These are phyloP conservation scores for Papilio elwesi DNA, from an alignment of 2,888 invertebrate genomes.

Conservation along the genomic window DNA sequence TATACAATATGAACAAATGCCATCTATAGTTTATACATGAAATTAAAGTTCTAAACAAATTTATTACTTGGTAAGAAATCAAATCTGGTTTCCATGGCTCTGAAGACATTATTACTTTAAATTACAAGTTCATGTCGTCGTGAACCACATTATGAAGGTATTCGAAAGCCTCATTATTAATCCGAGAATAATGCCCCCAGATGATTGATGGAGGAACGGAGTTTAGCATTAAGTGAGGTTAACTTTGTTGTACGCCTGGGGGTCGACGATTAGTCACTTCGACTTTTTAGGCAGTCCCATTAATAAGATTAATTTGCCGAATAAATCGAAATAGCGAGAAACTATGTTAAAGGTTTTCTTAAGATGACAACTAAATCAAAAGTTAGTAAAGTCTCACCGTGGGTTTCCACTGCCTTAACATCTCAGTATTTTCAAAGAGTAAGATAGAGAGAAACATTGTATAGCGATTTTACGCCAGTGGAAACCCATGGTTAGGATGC, in stretches of 20 bases:
- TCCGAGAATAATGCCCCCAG: conserved; percentile 71
- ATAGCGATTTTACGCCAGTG: too few relatives aligned
- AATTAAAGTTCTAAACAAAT: not conserved
- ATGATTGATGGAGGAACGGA: conserved; percentile 65
- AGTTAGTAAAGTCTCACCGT: not conserved
- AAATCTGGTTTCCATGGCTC: not conserved
- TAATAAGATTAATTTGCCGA: conserved; percentile 41
- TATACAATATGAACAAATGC: not conserved
- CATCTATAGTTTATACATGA: not conserved
- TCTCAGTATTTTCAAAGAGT: too few relatives aligned
- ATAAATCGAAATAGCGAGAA: conserved; percentile 36
- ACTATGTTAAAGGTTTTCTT: conserved; percentile 1
- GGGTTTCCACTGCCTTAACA: not conserved
- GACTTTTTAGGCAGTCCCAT: conserved; percentile 29
- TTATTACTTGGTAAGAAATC: not conserved
- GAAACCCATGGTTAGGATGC: too few relatives aligned
- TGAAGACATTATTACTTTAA: not conserved
- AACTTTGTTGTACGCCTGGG: conserved; percentile 42
- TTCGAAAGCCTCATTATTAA: conserved; percentile 66
- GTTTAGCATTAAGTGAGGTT: conserved; percentile 56
- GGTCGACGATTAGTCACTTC: conserved; percentile 37
- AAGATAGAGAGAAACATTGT: too few relatives aligned
- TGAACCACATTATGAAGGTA: conserved; percentile 8
- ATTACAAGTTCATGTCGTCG: not conserved
- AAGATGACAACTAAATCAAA: not conserved